Base-by-base conservation (phyloP, 2,113 vertebrate genomes). In the Seriola dumerili region DNA sequence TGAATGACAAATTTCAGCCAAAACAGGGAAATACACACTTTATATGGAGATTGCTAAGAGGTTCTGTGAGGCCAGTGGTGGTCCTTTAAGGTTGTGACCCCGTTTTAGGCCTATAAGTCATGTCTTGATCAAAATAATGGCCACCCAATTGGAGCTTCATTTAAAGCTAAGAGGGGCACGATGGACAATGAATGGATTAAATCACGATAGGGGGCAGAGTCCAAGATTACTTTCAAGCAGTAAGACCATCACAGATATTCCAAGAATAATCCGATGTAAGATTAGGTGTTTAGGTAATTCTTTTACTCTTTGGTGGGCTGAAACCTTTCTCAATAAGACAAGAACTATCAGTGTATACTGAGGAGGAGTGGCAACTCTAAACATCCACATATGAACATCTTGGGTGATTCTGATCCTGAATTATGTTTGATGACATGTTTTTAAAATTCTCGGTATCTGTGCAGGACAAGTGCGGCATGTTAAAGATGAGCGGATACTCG, bases 131-230 rank as follows among this genome's bases (percentile, higher is more conserved):
- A 78, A 84, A 78, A 85, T 80, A 85, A 85, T 72, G 87, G 64
- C 88, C 93, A 90, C 93, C 92, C 92, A 91, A 78, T 84, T 4
- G 34, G 71, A 74, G 72, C 25, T 52, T 80, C 40, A 85, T 71
- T 88, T 88, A 85, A 78, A 38, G 46, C 54, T 70, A 71, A 83
- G 29, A 83, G 21, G 38, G 79, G 81, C 84, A 68, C 4, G 57
- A 58, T 62, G 83, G 76, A 89, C 84, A 90, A 91, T 88, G 83
- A 85, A 76, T 85, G 88, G 90, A 94, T 94, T 91, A 91, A 85
- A 87, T 72, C 86, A 70, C 63, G 85, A 80, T 44, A 54, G 42
- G 67, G 48, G 76, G 48, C 13, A 46, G 34, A 84, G 68, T 84
- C 91, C 83, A 70, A 86, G 83, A 82, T 91, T 90, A 89, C 72